Conservation (phyloP, 2,113 vertebrate genomes). For the Glaucomys volans region DNA sequence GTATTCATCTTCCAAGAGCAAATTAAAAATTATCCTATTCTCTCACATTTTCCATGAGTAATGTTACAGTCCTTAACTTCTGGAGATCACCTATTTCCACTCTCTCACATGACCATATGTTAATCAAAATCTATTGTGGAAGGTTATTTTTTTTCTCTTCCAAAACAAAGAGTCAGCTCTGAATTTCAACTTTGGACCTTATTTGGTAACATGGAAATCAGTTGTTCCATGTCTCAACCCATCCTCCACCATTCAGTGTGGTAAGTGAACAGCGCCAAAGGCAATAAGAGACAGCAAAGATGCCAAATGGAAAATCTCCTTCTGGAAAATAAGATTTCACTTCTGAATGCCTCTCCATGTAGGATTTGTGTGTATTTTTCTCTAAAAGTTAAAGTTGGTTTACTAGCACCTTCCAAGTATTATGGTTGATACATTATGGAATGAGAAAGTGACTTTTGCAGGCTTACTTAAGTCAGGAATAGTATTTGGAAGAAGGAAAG, state of each 20-base stretch:
- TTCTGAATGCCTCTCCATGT: neutral
- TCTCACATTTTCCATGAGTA: slow-evolving; percentile 34
- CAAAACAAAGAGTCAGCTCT: neutral
- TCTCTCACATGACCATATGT: neutral
- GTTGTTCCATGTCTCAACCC: neutral
- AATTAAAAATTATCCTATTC: neutral
- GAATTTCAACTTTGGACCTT: neutral
- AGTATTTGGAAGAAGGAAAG: neutral
- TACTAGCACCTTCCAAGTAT: neutral
- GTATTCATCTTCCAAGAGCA: neutral
- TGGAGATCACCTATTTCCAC: neutral
- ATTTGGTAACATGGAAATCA: neutral
- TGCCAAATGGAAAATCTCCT: neutral
- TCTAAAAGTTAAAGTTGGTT: neutral
- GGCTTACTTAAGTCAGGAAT: neutral
- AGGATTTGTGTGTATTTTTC: neutral
- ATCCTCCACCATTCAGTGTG: neutral
- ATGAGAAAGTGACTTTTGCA: slow-evolving; percentile 3
- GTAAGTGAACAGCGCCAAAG: neutral
- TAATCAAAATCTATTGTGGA: neutral
- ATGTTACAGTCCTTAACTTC: neutral
- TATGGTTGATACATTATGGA: neutral
- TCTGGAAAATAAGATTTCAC: neutral
- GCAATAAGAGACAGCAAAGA: neutral
- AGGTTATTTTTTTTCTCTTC: neutral